Evolutionary conservation across 2,113 vertebrate species (phyloP).

Genomic region (Ctenomys sociabilis): DNA sequence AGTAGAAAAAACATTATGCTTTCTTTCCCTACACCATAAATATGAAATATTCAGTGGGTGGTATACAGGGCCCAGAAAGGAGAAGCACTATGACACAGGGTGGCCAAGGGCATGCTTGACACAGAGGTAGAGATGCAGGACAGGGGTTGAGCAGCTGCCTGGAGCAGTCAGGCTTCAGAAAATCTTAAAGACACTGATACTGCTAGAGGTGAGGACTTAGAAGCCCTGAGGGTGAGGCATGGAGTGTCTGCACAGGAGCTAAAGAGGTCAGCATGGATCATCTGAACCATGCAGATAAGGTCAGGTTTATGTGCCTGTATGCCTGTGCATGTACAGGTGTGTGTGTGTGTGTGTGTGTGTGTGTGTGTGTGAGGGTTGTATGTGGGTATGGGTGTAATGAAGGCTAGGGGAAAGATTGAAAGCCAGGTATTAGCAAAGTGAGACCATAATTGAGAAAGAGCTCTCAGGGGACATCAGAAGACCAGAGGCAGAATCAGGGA

Average conservation of each 20-base stretch:
- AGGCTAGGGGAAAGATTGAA: neutral
- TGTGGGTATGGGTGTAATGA: neutral
- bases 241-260: neutral
- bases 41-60: neutral
- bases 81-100: rapidly evolving
- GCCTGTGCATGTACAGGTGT: too few species aligned
- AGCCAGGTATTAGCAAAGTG: neutral
- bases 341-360: too few species aligned
- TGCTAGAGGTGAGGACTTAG: rapidly evolving
- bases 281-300: rapidly evolving
- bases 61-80: neutral
- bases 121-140: neutral
- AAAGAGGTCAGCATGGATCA: rapidly evolving
- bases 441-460: neutral
- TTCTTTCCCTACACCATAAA: neutral
- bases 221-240: neutral
- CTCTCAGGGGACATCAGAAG: neutral
- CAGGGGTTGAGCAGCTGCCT: neutral
- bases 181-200: rapidly evolving
- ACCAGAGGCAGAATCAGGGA: neutral
- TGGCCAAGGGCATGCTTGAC: rapidly evolving
- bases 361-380: too few species aligned
- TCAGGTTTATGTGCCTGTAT: neutral
- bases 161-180: neutral
- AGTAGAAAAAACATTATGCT: neutral